phyloP scores from a whole-genome alignment of 2,797 vertebrate genomes.

The Mus caroli region DNA sequence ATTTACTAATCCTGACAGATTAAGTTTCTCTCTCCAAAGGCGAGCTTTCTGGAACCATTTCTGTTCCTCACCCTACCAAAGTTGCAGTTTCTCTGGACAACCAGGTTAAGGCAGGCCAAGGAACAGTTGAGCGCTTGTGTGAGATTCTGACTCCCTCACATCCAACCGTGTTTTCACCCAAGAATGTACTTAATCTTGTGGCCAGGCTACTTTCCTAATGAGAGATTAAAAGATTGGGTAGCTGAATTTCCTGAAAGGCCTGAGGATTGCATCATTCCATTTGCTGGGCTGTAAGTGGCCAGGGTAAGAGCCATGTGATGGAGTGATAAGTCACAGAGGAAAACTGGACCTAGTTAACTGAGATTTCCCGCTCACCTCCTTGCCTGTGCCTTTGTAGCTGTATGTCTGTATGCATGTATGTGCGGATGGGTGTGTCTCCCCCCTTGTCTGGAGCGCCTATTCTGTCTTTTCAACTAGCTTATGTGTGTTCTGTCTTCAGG shows the following conservation, averaged over 20 bases:
- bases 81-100: background rate
- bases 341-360: background rate
- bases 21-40: background rate
- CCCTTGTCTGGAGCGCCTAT: background rate
- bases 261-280: conserved; percentile 56
- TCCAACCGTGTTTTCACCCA: conserved; percentile 12
- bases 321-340: conserved; percentile 62
- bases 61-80: background rate
- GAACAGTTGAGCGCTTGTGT: background rate
- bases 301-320: conserved; percentile 39
- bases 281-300: background rate
- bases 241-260: conserved; percentile 54
- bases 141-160: background rate
- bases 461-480: background rate
- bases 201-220: background rate
- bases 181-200: conserved; percentile 48
- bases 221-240: conserved; percentile 65
- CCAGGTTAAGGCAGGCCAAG: background rate
- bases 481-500: background rate
- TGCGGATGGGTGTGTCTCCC: background rate
- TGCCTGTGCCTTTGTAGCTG: background rate
- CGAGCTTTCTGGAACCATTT: background rate
- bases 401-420: background rate
- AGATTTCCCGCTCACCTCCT: background rate
- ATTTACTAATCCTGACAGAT: background rate